These are phyloP conservation scores for Nothoprocta pentlandii DNA, from an alignment of 2,113 vertebrate genomes.

Conservation along the genomic window DNA sequence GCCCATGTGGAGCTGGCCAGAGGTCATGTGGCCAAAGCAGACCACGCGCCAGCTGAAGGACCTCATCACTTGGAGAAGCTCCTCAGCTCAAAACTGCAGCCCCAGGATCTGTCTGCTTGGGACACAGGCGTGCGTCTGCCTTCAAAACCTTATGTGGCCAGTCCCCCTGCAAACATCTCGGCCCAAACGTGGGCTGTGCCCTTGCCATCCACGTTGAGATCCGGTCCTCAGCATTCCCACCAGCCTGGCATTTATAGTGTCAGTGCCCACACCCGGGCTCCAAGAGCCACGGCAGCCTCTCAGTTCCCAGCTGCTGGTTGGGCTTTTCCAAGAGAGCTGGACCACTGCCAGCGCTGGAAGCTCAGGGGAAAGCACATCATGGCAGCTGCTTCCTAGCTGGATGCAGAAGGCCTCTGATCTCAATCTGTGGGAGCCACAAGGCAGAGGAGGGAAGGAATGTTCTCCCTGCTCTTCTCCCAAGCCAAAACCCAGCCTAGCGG, in stretches of 20 bases:
- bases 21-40: not conserved
- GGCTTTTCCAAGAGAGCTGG: conserved; percentile 46
- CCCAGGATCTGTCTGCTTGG: not conserved
- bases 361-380: not conserved
- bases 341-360: conserved; percentile 21
- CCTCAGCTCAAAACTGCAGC: not conserved
- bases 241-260: not conserved
- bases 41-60: not conserved
- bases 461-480: not conserved
- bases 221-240: not conserved
- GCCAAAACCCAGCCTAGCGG: not conserved
- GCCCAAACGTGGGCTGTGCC: not conserved
- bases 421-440: not conserved
- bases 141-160: fast-evolving
- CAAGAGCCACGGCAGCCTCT: not conserved
- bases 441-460: not conserved
- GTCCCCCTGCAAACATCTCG: not conserved
- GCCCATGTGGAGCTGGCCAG: not conserved
- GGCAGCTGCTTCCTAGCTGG: conserved; percentile 59
- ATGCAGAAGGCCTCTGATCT: conserved; percentile 6
- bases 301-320: not conserved
- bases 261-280: fast-evolving
- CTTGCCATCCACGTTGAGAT: not conserved
- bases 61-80: not conserved
- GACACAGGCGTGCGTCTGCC: not conserved